Evolutionary conservation across 2,888 invertebrate species (phyloP), one percentile per base, ranked within the genome.

Genomic region (Calameuta pallipes): DNA sequence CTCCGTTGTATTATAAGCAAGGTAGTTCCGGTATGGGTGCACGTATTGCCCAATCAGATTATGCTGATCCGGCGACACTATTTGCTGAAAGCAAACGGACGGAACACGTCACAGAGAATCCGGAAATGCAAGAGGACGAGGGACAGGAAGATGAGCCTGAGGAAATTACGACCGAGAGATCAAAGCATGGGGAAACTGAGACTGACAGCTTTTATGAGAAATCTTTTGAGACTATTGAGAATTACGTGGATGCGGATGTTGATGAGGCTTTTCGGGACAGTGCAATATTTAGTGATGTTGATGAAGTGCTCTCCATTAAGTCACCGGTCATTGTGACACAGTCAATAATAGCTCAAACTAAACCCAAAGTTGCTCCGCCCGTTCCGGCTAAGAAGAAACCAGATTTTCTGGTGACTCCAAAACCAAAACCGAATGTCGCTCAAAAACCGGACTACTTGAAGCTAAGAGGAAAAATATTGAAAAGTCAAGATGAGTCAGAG

Each of bases 41-140:
- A 70, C 94, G 97, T 82, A 97, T 98, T 89, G 98, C 98, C 1
- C 95, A 96, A 84, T 95, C 96, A 0, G 97, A 97, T 89, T 97
- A 97, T 86, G 96, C 95, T 0, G 96, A 97, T 89, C 97, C 97
- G 0, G 94, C 95, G 75, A 94, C 95, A 31, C 92, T 97, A 33
- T 94, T 94, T 71, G 92, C 93, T 9, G 91, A 92, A 15, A 85
- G 68, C 35, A 85, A 71, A 41, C 82, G 85, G 75, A 74, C 79
- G 4, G 83, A 84, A 9, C 68, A 76, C 4, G 69, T 36, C 4
- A 35, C 69, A 9, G 74, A 79, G 31, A 75, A 79, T 11, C 34
- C 33, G 34, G 30, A 70, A 30, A 75, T 76, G n/a, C 75, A 68
- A 33, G 34, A 77, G 69, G 36, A 37, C 1, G 69, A 79, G n/a